Conservation (phyloP, 2,888 invertebrate species). For the Pedicia rivosa region DNA sequence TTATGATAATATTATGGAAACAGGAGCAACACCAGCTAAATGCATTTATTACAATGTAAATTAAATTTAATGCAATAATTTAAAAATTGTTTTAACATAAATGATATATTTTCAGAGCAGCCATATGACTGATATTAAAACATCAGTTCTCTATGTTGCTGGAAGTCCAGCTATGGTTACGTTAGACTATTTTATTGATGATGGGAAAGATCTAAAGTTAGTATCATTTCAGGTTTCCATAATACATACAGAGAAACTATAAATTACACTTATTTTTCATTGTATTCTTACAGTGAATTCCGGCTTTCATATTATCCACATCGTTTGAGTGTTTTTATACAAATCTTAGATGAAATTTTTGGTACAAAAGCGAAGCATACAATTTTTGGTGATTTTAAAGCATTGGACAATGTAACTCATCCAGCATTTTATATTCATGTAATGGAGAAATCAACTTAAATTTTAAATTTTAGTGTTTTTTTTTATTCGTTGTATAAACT, state of each 20-base stretch:
- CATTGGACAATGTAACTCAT: conserved; percentile 39
- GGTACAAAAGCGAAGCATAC: conserved; percentile 44
- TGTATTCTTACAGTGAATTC: conserved; percentile 46
- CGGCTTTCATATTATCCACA: conserved; percentile 82
- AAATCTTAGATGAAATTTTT: conserved; percentile 56
- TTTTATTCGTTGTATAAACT: neutral
- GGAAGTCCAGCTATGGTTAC: conserved; percentile 64
- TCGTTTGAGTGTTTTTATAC: conserved; percentile 49
- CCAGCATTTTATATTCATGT: conserved; percentile 80
- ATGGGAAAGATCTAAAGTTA: conserved; percentile 26
- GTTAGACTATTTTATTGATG: conserved; percentile 64
- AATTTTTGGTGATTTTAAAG: conserved; percentile 70
- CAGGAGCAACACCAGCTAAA: conserved; percentile 61
- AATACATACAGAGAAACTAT: neutral
- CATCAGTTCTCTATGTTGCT: conserved; percentile 64
- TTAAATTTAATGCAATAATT: conserved; percentile 13
- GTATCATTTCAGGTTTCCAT: neutral
- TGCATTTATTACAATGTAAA: conserved; percentile 83
- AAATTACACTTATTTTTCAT: conserved; percentile 9
- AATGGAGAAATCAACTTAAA: conserved; percentile 40
- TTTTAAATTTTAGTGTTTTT: conserved; percentile 7
- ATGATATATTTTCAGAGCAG: conserved; percentile 42
- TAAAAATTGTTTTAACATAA: conserved; percentile 2
- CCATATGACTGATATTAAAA: conserved; percentile 68
- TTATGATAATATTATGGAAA: conserved; percentile 65